Evolutionary conservation across 2,113 vertebrate genomes (phyloP).

Genomic region (Acanthochromis polyacanthus): DNA sequence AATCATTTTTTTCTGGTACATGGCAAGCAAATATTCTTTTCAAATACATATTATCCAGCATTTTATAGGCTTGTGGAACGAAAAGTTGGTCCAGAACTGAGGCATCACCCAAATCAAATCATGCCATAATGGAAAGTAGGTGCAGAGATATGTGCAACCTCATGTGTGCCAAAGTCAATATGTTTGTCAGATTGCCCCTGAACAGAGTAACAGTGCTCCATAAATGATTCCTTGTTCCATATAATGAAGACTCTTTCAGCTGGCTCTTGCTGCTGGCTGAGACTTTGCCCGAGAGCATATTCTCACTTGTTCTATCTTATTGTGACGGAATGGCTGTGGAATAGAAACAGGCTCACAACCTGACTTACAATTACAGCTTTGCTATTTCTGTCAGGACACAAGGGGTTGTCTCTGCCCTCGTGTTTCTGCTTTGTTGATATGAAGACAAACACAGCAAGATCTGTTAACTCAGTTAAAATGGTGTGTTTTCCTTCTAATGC

Average conservation of each 20-base stretch:
- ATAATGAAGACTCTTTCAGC: slow-evolving; percentile 77
- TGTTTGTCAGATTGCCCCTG: slow-evolving; percentile 78
- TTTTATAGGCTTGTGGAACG: slow-evolving; percentile 23
- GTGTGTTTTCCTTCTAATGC: slow-evolving; percentile 1
- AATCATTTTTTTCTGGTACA: slow-evolving; percentile 7
- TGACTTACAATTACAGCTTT: slow-evolving; percentile 76
- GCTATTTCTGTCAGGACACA: slow-evolving; percentile 69
- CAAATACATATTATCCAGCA: slow-evolving; percentile 16
- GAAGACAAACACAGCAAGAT: slow-evolving; percentile 40
- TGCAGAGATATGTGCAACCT: slow-evolving; percentile 59
- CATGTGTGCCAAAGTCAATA: slow-evolving; percentile 77
- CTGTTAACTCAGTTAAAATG: slow-evolving; percentile 32
- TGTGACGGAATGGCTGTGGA: slow-evolving; percentile 74
- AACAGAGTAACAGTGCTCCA: slow-evolving; percentile 65
- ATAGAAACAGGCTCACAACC: slow-evolving; percentile 70
- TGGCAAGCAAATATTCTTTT: slow-evolving; percentile 17
- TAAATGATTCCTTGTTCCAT: slow-evolving; percentile 80
- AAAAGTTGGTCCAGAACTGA: slow-evolving; percentile 23
- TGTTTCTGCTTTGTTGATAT: slow-evolving; percentile 47
- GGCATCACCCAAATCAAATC: slow-evolving; percentile 55
- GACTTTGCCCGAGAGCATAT: slow-evolving; percentile 77
- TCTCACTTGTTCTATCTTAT: slow-evolving; percentile 67
- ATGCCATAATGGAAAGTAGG: slow-evolving; percentile 63
- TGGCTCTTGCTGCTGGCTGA: slow-evolving; percentile 58
- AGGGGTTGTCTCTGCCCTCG: slow-evolving; percentile 51